A percentile compares a stretch with the other conserved stretches of the same genome.
Evolutionary conservation across 2,888 invertebrate genomes (phyloP).

Genomic region (Villa cingulata): DNA sequence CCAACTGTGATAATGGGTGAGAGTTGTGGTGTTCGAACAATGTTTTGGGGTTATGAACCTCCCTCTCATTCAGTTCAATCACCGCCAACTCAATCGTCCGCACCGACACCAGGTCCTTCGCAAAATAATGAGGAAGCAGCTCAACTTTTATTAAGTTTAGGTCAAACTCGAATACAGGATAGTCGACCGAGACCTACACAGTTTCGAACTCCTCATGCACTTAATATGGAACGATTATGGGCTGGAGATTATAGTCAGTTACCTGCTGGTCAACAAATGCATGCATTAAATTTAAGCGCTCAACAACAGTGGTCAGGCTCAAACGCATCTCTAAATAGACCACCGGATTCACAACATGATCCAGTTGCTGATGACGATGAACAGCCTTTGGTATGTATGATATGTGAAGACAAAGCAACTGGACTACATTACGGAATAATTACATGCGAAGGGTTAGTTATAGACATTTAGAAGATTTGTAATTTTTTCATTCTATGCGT

Average conservation of each 20-base stretch:
- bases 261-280: slow-evolving; percentile 66
- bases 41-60: slow-evolving; percentile 48
- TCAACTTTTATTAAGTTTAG: slow-evolving; percentile 60
- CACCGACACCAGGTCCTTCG: slow-evolving; percentile 34
- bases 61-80: slow-evolving; percentile 40
- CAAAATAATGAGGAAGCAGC: slow-evolving; percentile 49
- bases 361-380: slow-evolving; percentile 59
- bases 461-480: neutral
- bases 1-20: slow-evolving; percentile 90
- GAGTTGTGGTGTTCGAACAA: slow-evolving; percentile 69
- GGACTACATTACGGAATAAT: slow-evolving; percentile 98
- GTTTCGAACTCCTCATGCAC: slow-evolving; percentile 46
- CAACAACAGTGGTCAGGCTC: slow-evolving; percentile 38
- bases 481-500: neutral
- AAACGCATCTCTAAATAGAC: slow-evolving; percentile 26
- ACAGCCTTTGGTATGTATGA: slow-evolving; percentile 94
- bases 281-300: slow-evolving; percentile 61
- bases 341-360: slow-evolving; percentile 27
- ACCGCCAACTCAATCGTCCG: slow-evolving; percentile 32
- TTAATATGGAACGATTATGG: slow-evolving; percentile 88
- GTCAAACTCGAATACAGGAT: slow-evolving; percentile 48
- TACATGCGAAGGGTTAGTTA: slow-evolving; percentile 83
- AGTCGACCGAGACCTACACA: slow-evolving; percentile 32
- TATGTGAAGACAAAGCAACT: slow-evolving; percentile 95
- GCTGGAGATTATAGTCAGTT: slow-evolving; percentile 75